phyloP scores from a whole-genome alignment of 1,140 invertebrate genomes.

The Hirudo medicinalis region DNA sequence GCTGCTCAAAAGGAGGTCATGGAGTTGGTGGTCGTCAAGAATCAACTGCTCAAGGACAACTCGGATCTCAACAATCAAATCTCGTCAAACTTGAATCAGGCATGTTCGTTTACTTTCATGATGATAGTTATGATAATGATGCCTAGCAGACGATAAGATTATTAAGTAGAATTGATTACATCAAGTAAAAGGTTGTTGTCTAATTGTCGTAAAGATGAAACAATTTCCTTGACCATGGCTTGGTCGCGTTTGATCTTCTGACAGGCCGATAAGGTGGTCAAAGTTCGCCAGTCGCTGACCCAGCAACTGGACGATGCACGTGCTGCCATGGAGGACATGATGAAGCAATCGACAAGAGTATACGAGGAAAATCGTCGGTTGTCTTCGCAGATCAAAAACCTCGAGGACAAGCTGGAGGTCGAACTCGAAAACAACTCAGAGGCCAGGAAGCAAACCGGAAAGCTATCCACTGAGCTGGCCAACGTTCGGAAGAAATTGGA shows the following conservation, averaged over 20 bases:
- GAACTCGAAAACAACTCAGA: slow-evolving; percentile 60
- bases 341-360: slow-evolving; percentile 31
- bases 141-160: too few relatives aligned
- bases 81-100: slow-evolving; percentile 92
- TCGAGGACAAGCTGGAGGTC: slow-evolving; percentile 80
- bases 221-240: neutral
- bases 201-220: neutral
- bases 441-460: slow-evolving; percentile 67
- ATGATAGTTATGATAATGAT: too few relatives aligned
- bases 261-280: neutral
- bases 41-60: slow-evolving; percentile 66
- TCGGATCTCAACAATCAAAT: slow-evolving; percentile 82
- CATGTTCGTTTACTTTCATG: too few relatives aligned
- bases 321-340: slow-evolving; percentile 82
- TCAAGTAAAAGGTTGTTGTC: too few relatives aligned
- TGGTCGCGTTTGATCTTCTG: neutral
- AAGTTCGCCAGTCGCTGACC: slow-evolving; percentile 48
- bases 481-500: slow-evolving; percentile 28
- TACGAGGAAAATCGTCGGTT: slow-evolving; percentile 56
- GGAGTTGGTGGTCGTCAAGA: slow-evolving; percentile 35
- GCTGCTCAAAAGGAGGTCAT: slow-evolving; percentile 30
- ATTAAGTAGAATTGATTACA: too few relatives aligned
- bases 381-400: slow-evolving; percentile 90
- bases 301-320: slow-evolving; percentile 91
- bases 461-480: slow-evolving; percentile 29